phyloP scores from a whole-genome alignment of 1,140 invertebrate genomes.

The Formica exsecta region DNA sequence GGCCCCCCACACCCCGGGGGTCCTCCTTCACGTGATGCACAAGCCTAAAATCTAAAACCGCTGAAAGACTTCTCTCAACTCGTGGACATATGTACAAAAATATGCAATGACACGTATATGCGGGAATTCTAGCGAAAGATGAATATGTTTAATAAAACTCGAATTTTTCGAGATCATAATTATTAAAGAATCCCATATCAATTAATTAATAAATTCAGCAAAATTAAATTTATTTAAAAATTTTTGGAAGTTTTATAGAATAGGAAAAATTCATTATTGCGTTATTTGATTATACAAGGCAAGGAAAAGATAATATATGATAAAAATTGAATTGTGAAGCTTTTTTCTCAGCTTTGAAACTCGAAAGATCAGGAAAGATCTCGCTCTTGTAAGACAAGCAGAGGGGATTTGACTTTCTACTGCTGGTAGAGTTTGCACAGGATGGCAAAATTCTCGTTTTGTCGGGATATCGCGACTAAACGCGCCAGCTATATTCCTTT shows the following conservation, averaged over 20 bases:
- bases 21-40: constrained; percentile 18
- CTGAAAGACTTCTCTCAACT: background rate
- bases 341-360: background rate
- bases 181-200: background rate
- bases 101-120: background rate
- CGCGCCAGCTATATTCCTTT: constrained; percentile 39
- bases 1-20: constrained; percentile 19
- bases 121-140: background rate
- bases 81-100: background rate
- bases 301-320: background rate
- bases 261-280: background rate
- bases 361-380: background rate
- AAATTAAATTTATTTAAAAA: background rate
- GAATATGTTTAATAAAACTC: background rate
- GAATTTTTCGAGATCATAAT: background rate
- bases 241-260: background rate
- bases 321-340: background rate
- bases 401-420: constrained; percentile 47
- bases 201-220: background rate
- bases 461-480: constrained; percentile 43
- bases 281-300: background rate
- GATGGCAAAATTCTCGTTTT: constrained; percentile 55
- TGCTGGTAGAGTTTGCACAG: constrained; percentile 43
- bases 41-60: background rate
- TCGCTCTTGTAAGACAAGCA: background rate